These are phyloP conservation scores for Harpalus rufipes DNA, from an alignment of 2,888 invertebrate genomes.

Conservation along the genomic window DNA sequence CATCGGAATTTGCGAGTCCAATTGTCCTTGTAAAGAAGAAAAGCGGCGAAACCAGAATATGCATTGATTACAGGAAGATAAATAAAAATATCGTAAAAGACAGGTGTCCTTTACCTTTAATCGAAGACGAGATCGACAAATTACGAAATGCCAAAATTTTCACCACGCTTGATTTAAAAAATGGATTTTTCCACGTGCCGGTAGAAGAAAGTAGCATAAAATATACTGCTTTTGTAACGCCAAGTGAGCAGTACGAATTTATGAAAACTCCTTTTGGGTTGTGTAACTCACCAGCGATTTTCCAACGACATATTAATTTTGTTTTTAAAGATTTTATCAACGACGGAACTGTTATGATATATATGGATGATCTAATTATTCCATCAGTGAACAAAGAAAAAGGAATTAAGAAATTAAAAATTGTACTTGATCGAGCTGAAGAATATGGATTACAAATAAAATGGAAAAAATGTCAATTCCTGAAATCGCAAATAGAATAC, in stretches of 20 bases:
- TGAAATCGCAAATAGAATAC: slow-evolving; percentile 67
- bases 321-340: slow-evolving; percentile 71
- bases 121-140: slow-evolving; percentile 70
- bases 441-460: slow-evolving; percentile 72
- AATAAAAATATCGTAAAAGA: background rate
- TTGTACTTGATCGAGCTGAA: slow-evolving; percentile 70
- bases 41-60: slow-evolving; percentile 65
- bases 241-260: slow-evolving; percentile 70
- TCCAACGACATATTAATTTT: slow-evolving; percentile 72
- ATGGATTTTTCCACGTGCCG: slow-evolving; percentile 72
- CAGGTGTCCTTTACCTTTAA: slow-evolving; percentile 36
- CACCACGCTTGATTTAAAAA: slow-evolving; percentile 70
- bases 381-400: slow-evolving; percentile 68
- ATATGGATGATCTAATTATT: slow-evolving; percentile 71
- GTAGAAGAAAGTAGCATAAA: slow-evolving; percentile 69
- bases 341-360: slow-evolving; percentile 66
- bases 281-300: slow-evolving; percentile 70
- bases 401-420: slow-evolving; percentile 70
- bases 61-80: background rate
- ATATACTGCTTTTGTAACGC: slow-evolving; percentile 71
- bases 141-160: slow-evolving; percentile 67
- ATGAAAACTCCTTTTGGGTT: slow-evolving; percentile 71
- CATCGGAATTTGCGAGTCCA: slow-evolving; percentile 70
- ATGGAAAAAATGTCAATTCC: slow-evolving; percentile 74
- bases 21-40: slow-evolving; percentile 70